Evolutionary conservation across 1,140 invertebrate species (phyloP).

Genomic region (Stratiolaelaps scimitus): DNA sequence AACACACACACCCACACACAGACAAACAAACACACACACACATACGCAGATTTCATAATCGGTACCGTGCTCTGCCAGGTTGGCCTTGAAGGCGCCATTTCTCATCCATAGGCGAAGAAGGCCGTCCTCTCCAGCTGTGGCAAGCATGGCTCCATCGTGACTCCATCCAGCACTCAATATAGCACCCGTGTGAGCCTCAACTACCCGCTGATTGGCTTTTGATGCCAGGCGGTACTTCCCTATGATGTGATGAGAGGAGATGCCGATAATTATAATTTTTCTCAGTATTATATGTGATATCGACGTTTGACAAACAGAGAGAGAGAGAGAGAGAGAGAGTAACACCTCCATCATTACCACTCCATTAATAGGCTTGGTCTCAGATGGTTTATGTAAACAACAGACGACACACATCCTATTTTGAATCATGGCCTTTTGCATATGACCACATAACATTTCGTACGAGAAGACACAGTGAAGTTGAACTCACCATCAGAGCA

Average conservation of each 20-base stretch:
- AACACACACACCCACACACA: background rate
- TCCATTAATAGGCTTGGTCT: too few species aligned
- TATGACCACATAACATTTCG: too few species aligned
- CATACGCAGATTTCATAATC: background rate
- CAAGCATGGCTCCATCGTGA: constrained; percentile 73
- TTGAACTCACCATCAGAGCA: constrained; percentile 4
- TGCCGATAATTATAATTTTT: background rate
- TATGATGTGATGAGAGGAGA: background rate
- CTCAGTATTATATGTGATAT: too few species aligned
- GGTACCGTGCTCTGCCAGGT: constrained; percentile 59
- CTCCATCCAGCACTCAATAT: constrained; percentile 68
- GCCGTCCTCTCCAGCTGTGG: constrained; percentile 92
- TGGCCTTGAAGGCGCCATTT: constrained; percentile 83
- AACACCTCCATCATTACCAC: too few species aligned
- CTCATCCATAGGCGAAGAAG: constrained; percentile 90
- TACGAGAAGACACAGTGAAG: too few species aligned
- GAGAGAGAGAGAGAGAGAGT: too few species aligned
- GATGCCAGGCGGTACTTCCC: constrained; percentile 10
- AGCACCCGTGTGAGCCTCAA: constrained; percentile 81
- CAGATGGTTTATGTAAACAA: too few species aligned
- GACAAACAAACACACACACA: constrained; percentile 1
- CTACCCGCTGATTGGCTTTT: background rate
- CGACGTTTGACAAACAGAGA: too few species aligned
- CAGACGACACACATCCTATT: too few species aligned
- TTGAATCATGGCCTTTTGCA: too few species aligned